A percentile compares a stretch with the other conserved stretches of the same genome.
Evolutionary conservation across 2,113 vertebrate species (phyloP).

Genomic region (Varanus salvator): DNA sequence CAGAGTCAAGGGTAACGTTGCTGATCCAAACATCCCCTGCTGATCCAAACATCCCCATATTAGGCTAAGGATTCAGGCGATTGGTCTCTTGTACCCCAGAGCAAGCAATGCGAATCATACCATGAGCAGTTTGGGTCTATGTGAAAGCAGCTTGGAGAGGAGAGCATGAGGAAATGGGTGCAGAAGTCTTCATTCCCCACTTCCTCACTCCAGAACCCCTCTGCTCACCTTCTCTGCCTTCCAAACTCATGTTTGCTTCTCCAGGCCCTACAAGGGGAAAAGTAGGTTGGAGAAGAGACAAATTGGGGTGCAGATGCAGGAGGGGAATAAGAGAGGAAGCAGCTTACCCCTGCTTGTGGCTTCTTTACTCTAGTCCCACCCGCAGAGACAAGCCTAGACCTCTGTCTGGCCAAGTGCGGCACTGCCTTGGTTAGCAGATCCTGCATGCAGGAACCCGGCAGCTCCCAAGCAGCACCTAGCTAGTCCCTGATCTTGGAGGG

Average conservation of each 20-base stretch:
- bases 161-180: background rate
- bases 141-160: no score
- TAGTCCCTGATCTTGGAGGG: no score
- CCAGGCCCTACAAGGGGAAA: background rate
- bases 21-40: no score
- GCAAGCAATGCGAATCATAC: background rate
- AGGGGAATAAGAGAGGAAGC: background rate
- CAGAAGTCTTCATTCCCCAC: background rate
- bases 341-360: no score
- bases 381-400: no score
- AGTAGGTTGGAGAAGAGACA: background rate
- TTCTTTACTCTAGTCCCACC: background rate
- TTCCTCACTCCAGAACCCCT: background rate
- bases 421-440: no score
- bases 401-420: no score
- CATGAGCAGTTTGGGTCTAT: no score
- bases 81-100: background rate
- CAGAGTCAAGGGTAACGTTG: background rate
- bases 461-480: no score
- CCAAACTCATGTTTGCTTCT: background rate
- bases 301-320: background rate
- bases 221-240: background rate
- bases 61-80: background rate
- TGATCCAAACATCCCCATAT: no score
- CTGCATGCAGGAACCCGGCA: no score